Evolutionary conservation across 1,140 invertebrate species (phyloP), one percentile per base, ranked within the genome.

Genomic region (Lasaia peninsularis): DNA sequence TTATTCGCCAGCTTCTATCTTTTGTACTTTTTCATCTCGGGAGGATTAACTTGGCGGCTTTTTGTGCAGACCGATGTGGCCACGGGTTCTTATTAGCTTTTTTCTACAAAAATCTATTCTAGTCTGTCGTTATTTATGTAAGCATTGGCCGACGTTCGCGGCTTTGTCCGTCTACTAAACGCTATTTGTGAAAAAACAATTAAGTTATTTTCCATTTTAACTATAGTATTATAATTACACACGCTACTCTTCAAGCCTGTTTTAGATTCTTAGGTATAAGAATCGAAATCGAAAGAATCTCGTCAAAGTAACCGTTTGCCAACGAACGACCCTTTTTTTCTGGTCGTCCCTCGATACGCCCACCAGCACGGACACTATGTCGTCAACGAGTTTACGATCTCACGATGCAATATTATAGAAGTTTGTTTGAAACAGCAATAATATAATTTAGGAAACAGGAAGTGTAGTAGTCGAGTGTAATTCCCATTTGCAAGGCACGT

Each of bases 11-110:
- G 63, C 74, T 76, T 75, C 73, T 78, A 75, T 71, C 75, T 78
- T 78, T 80, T 78, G 74, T 76, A 82, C 73, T 85, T 80, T 85
- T 81, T 85, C 79, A 84, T 81, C 77, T 80, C 73, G 67, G 56
- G 74, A 78, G 81, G 79, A 85, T 85, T 85, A 85, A 75, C 69
- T 40, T 44, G 10, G 52, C 62, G 61, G 73, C 62, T 67, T 69
- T 62, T 65, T 58, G 64, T 60, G 59, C 63, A 61, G 44, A 14
- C 63, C 40, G 55, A 60, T 18, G 37, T 44, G 37, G 37, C 37
- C 37, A 44, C 57, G 55, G 61, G 63, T 68, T 65, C 72, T 75
- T 80, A 80, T 75, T 77, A 67, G 66, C 63, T 63, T 68, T 71
- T 79, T 65, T 74, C 73, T 68, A 52, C 60, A 63, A 54, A 59